phyloP scores from a whole-genome alignment of 2,113 vertebrate genomes.

The Brachirus orientalis region DNA sequence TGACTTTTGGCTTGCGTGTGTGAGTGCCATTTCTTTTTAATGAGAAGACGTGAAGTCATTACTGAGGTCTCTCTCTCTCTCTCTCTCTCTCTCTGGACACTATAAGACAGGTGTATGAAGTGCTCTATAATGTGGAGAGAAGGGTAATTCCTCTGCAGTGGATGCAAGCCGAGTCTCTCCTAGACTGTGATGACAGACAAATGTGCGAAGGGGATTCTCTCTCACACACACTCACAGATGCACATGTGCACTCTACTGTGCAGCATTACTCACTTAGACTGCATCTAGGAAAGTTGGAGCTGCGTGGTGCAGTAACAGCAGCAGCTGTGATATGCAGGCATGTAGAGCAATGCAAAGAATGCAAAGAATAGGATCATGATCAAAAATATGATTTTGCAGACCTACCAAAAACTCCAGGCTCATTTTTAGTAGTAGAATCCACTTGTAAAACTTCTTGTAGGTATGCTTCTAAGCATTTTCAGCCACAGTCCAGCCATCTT shows the following conservation, averaged over 20 bases:
- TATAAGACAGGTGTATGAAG: conserved; percentile 56
- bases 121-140: conserved; percentile 29
- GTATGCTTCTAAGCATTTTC: too few relatives aligned
- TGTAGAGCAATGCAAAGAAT: too few relatives aligned
- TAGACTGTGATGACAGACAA: conserved; percentile 62
- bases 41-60: conserved; percentile 36
- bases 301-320: too few relatives aligned
- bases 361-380: too few relatives aligned
- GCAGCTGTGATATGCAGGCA: too few relatives aligned
- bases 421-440: too few relatives aligned
- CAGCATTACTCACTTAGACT: too few relatives aligned
- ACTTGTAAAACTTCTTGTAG: too few relatives aligned
- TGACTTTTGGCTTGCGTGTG: conserved; percentile 6
- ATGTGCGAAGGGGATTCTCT: conserved; percentile 32
- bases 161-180: conserved; percentile 29
- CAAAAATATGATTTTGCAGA: too few relatives aligned
- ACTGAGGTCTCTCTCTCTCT: not conserved
- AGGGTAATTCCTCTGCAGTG: conserved; percentile 43
- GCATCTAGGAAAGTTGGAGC: too few relatives aligned
- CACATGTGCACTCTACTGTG: not conserved
- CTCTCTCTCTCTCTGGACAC: not conserved
- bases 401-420: too few relatives aligned
- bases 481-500: too few relatives aligned
- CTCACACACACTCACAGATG: conserved; percentile 18
- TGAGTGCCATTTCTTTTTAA: not conserved